Conservation (phyloP, 2,888 invertebrate species). For the Macrophya alboannulata region DNA sequence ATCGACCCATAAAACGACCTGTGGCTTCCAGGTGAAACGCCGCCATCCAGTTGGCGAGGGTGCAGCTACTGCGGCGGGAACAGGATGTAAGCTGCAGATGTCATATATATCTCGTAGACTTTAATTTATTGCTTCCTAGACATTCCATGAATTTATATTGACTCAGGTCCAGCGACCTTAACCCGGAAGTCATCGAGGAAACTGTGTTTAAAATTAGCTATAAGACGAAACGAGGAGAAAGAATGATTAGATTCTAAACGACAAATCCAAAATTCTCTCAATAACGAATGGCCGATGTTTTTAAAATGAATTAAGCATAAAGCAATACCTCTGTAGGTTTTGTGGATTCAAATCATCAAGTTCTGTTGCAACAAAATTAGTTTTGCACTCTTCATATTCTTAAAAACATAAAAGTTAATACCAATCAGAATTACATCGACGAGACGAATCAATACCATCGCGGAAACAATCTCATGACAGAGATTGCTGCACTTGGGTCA, state of each 20-base stretch:
- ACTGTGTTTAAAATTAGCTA: neutral
- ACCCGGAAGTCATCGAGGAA: neutral
- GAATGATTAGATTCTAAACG: neutral
- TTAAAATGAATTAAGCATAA: neutral
- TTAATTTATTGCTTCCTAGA: neutral
- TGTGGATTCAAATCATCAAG: too few species aligned
- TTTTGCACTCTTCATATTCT: too few species aligned
- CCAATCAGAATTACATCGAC: neutral
- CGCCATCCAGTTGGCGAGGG: slow-evolving; percentile 15
- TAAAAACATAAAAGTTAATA: neutral
- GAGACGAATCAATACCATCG: neutral
- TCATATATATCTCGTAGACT: neutral
- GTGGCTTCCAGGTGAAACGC: neutral
- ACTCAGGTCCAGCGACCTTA: neutral
- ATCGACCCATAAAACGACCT: neutral
- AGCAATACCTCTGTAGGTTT: too few species aligned
- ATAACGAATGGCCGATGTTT: neutral
- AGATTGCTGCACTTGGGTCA: slow-evolving; percentile 9
- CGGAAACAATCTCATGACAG: neutral
- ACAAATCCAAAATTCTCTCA: neutral
- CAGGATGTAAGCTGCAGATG: neutral
- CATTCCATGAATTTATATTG: neutral
- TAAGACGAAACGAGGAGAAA: neutral
- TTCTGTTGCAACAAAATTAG: too few species aligned
- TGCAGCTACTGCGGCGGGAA: neutral